Conservation (phyloP, 2,888 invertebrate species). For the Netelia inedita region DNA sequence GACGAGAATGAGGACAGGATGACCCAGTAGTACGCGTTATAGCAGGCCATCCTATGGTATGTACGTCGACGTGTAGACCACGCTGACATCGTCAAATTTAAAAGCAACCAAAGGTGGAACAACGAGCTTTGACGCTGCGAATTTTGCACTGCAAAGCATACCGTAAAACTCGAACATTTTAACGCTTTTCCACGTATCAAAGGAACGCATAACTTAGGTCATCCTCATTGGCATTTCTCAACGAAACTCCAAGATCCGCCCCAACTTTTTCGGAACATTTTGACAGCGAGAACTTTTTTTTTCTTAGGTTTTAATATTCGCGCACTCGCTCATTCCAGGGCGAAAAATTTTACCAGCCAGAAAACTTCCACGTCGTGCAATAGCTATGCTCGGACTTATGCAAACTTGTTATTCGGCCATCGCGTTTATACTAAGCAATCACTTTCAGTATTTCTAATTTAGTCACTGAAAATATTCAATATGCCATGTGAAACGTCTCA, state of each 20-base stretch:
- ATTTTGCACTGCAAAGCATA: background rate
- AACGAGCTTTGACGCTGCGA: background rate
- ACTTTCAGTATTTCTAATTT: background rate
- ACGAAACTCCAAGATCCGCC: background rate
- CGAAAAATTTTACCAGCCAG: background rate
- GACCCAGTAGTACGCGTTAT: conserved; percentile 17
- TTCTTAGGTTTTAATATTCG: background rate
- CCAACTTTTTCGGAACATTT: background rate
- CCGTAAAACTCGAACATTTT: background rate
- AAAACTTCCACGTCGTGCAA: background rate
- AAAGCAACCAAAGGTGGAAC: conserved; percentile 19
- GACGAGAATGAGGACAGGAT: conserved; percentile 31
- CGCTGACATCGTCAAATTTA: conserved; percentile 33
- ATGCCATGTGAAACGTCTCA: too few species aligned
- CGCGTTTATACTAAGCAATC: too few species aligned
- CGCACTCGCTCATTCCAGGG: background rate
- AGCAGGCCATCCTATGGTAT: background rate
- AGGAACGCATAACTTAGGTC: background rate
- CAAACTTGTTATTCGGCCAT: too few species aligned
- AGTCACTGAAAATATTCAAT: background rate
- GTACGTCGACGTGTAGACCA: background rate
- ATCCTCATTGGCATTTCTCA: background rate
- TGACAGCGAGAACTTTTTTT: background rate
- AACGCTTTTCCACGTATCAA: background rate
- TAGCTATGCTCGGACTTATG: too few species aligned